Evolutionary conservation across 1,140 invertebrate species (phyloP).

Genomic region (Zaprionus africanus): DNA sequence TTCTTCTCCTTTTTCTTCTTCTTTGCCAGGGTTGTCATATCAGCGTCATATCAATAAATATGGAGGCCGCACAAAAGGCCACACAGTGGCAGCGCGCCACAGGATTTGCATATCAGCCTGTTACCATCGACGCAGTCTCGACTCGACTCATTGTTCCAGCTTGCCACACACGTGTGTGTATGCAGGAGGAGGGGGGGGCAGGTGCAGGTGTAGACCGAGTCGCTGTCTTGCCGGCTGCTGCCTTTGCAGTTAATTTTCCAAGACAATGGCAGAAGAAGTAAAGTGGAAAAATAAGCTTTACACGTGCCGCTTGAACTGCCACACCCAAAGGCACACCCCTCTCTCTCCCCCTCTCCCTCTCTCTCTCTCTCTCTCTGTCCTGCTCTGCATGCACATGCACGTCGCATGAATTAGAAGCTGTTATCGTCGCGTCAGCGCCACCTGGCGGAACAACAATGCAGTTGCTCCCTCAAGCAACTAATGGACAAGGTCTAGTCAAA

Average conservation of each 20-base stretch:
- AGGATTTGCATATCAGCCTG: slow-evolving; percentile 65
- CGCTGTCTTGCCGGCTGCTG: slow-evolving; percentile 52
- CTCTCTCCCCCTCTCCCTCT: slow-evolving; percentile 8
- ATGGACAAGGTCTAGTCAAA: slow-evolving; percentile 43
- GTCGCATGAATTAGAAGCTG: slow-evolving; percentile 67
- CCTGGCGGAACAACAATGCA: slow-evolving; percentile 70
- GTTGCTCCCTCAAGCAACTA: slow-evolving; percentile 26
- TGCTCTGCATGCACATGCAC: slow-evolving; percentile 55
- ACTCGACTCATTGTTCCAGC: slow-evolving; percentile 53
- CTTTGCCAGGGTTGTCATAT: slow-evolving; percentile 59
- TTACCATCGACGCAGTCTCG: slow-evolving; percentile 23
- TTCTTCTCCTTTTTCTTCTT: slow-evolving; percentile 9
- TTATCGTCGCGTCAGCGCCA: slow-evolving; percentile 66
- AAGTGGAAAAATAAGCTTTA: slow-evolving; percentile 75
- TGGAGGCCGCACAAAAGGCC: slow-evolving; percentile 70
- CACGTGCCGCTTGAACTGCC: slow-evolving; percentile 70
- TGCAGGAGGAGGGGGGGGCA: neutral
- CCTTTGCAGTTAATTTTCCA: slow-evolving; percentile 77
- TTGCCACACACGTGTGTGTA: slow-evolving; percentile 53
- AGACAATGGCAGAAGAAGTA: slow-evolving; percentile 70
- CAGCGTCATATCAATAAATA: slow-evolving; percentile 81
- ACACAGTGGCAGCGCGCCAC: slow-evolving; percentile 45
- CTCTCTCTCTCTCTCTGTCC: slow-evolving; percentile 28
- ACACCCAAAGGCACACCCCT: slow-evolving; percentile 48
- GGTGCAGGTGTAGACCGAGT: neutral